A percentile compares a stretch with the other conserved stretches of the same genome.
phyloP scores from a whole-genome alignment of 2,113 vertebrate genomes.

The Gorsachius goisagi region DNA sequence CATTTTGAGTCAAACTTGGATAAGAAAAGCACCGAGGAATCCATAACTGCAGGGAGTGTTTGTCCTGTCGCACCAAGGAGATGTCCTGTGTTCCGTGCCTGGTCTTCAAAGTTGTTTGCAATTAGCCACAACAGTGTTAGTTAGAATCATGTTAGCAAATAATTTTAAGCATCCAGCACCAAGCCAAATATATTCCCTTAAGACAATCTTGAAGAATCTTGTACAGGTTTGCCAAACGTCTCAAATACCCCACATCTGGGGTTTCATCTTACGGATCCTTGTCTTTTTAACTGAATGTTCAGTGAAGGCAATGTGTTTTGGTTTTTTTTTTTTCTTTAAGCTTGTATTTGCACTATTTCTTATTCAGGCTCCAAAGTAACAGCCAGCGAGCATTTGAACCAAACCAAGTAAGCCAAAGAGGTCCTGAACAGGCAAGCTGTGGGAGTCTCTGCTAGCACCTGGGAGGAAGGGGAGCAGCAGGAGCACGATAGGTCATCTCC shows the following conservation, averaged over 20 bases:
- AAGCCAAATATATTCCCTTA: neutral
- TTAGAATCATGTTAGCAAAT: conserved; percentile 15
- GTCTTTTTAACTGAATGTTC: neutral
- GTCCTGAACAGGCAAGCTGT: neutral
- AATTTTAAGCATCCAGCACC: neutral
- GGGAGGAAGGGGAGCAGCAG: neutral
- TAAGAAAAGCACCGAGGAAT: conserved; percentile 12
- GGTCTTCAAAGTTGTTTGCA: neutral
- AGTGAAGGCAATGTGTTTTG: neutral
- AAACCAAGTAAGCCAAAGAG: conserved; percentile 39
- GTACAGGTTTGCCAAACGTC: conserved; percentile 1
- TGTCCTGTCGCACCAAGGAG: neutral
- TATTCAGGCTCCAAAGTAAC: neutral
- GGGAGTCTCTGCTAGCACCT: neutral
- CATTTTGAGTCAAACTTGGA: conserved; percentile 18
- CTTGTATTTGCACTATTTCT: conserved; percentile 53
- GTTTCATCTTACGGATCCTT: neutral
- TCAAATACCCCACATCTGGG: neutral
- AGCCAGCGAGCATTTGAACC: neutral
- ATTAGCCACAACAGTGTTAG: neutral
- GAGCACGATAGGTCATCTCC: accelerated
- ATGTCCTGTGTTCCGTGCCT: neutral
- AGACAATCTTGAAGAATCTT: neutral
- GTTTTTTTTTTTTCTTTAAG: neutral
- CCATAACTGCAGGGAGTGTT: neutral